These are phyloP conservation scores for Pinctada fucata DNA, from an alignment of 2,888 invertebrate genomes.

Conservation along the genomic window DNA sequence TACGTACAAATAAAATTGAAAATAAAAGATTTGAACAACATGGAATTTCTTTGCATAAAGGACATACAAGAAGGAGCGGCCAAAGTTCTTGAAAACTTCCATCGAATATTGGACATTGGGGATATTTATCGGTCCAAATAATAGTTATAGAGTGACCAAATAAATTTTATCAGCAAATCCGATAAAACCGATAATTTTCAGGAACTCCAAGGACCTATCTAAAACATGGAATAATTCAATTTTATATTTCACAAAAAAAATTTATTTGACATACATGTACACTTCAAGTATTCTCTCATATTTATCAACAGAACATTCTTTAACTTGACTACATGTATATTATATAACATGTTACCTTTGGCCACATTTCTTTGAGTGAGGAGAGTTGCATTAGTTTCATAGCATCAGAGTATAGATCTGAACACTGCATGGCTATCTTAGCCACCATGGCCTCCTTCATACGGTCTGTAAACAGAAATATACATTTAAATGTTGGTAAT, in stretches of 20 bases:
- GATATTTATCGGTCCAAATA: too few relatives aligned
- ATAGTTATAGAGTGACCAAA: too few relatives aligned
- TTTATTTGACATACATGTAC: not conserved
- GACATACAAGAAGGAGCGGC: too few relatives aligned
- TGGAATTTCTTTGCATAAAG: not conserved
- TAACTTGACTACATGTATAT: too few relatives aligned
- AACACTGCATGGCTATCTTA: constrained; percentile 93
- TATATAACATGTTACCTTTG: constrained; percentile 82
- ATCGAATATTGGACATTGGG: too few relatives aligned
- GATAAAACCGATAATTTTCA: too few relatives aligned
- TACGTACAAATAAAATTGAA: constrained; percentile 71
- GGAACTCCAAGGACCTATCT: too few relatives aligned
- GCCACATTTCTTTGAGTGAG: constrained; percentile 89
- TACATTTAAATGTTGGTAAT: not conserved
- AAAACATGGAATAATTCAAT: too few relatives aligned
- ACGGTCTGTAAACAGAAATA: constrained; percentile 82
- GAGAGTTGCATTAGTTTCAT: constrained; percentile 92
- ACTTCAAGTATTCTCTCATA: not conserved
- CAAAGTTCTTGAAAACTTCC: too few relatives aligned
- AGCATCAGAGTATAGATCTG: constrained; percentile 95
- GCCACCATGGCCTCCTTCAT: constrained; percentile 97
- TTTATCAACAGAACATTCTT: not conserved
- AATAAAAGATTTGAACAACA: not conserved
- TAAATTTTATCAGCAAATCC: too few relatives aligned
- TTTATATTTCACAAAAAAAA: too few relatives aligned